Conservation (phyloP, 2,113 vertebrate genomes). For the Atherinomorus stipes region DNA sequence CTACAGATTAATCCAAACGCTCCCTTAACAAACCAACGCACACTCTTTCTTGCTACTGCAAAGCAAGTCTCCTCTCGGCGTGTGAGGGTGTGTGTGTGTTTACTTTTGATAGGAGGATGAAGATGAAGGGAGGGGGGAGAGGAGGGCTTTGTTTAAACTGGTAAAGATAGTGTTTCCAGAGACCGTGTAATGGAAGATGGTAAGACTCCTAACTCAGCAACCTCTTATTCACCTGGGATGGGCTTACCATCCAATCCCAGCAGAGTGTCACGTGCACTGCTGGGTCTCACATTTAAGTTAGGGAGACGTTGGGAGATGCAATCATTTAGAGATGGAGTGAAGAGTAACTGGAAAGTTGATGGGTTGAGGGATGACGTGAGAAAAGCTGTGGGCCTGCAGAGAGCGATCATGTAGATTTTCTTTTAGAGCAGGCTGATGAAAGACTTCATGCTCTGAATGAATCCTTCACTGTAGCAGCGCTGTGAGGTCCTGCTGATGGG, state of each 20-base stretch:
- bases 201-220: slow-evolving; percentile 30
- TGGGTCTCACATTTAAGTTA: not conserved
- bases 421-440: no score
- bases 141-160: slow-evolving; percentile 60
- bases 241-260: slow-evolving; percentile 22
- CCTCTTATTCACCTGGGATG: slow-evolving; percentile 28
- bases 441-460: no score
- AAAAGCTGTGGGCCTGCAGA: no score
- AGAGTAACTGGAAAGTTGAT: no score
- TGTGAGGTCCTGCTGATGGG: no score
- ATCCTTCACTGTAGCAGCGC: no score
- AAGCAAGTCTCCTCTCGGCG: slow-evolving; percentile 26
- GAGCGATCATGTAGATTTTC: no score
- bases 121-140: slow-evolving; percentile 11
- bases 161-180: slow-evolving; percentile 54
- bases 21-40: slow-evolving; percentile 61
- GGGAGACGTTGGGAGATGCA: no score
- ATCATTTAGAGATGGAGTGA: no score
- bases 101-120: slow-evolving; percentile 58
- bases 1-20: slow-evolving; percentile 76
- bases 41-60: slow-evolving; percentile 27
- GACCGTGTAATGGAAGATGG: slow-evolving; percentile 40
- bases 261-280: not conserved
- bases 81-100: slow-evolving; percentile 49
- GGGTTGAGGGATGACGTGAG: no score